phyloP scores from a whole-genome alignment of 1,140 invertebrate genomes.

The Chironomus striatipennis region DNA sequence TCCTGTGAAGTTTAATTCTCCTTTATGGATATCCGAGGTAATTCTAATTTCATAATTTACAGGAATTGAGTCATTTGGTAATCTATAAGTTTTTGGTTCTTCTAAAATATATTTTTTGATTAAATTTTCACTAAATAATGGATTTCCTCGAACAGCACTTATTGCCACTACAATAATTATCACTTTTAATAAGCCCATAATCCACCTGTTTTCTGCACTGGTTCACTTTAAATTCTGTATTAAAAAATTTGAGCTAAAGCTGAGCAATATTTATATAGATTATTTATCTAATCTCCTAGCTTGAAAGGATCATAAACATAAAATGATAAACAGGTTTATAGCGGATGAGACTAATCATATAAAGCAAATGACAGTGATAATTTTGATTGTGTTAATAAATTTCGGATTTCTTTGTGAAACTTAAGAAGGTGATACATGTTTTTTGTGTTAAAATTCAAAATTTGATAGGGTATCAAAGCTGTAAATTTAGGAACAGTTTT shows the following conservation, averaged over 20 bases:
- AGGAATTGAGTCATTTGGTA: not conserved
- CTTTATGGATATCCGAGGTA: not conserved
- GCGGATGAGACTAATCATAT: too few relatives aligned
- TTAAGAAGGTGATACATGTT: too few relatives aligned
- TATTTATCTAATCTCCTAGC: too few relatives aligned
- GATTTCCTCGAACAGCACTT: not conserved
- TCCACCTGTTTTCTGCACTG: not conserved
- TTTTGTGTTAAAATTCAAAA: too few relatives aligned
- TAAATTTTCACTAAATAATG: not conserved
- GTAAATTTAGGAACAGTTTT: too few relatives aligned
- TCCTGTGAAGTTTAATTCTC: not conserved
- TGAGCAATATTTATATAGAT: not conserved
- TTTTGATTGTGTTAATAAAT: too few relatives aligned
- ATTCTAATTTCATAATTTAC: not conserved
- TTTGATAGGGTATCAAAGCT: too few relatives aligned
- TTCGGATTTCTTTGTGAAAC: too few relatives aligned
- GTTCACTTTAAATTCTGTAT: not conserved
- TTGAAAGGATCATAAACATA: too few relatives aligned
- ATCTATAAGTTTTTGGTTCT: not conserved
- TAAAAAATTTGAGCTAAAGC: not conserved
- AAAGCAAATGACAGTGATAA: too few relatives aligned
- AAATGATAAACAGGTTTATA: too few relatives aligned
- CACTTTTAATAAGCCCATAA: not conserved
- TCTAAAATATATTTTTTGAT: too few relatives aligned
- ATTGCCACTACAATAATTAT: not conserved